Evolutionary conservation across 1,140 invertebrate species (phyloP), one percentile per base, ranked within the genome.

Genomic region (Neodiprion lecontei): DNA sequence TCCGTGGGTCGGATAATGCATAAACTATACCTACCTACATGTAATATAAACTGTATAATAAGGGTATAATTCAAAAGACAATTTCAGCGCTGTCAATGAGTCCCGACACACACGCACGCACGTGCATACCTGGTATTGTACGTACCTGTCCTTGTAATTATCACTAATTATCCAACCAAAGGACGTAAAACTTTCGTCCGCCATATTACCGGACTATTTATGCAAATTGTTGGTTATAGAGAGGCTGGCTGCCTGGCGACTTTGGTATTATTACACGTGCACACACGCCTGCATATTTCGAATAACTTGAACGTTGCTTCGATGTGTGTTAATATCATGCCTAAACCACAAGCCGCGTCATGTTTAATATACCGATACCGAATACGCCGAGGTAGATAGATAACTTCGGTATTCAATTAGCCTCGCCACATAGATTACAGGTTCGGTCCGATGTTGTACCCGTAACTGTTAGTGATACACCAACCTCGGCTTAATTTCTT

Each of bases 141-240:
- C 28, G 28, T 61, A 61, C n/a, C 53, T 61, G 67, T 72, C 68
- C 21, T 72, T 73, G 75, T 78, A 78, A 78, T 78, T 75, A 78
- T 75, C 53, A 76, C 75, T 79, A 70, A 78, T 79, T 78, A 78
- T 79, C 72, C 76, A 79, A 76, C 73, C 74, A 48, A 8, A 48
- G 68, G 77, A 75, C 75, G 72, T 75, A 67, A 65, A 70, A 69
- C 53, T 28, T 61, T 71, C 49, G 48, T 12, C 68, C 21, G 21
- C 47, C 28, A 40, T 47, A 50, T 14, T 21, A 11, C 73, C 73
- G 67, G 78, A 78, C 76, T 77, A 75, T 78, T 78, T 78, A 79
- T 79, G 78, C 75, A 78, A 78, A 78, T 80, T 47, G 67, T 75
- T 74, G 49, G 28, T 4, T 40, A 40, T 40, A 5, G 28, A 40